phyloP scores from a whole-genome alignment of 2,797 vertebrate genomes.

The Arrhamphus sclerolepis region DNA sequence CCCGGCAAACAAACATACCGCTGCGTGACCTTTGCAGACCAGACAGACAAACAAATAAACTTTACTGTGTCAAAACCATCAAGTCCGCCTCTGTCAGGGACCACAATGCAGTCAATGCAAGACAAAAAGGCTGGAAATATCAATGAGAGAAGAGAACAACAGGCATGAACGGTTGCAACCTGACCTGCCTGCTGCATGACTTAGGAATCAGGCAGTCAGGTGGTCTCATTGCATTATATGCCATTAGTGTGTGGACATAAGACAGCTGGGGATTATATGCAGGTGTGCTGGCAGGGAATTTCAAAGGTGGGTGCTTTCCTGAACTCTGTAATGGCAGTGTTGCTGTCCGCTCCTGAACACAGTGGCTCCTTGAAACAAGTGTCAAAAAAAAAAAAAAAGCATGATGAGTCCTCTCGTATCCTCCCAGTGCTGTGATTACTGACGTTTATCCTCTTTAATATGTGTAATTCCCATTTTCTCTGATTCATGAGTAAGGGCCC shows the following conservation, averaged over 20 bases:
- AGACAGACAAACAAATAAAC: slow-evolving; percentile 79
- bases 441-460: slow-evolving; percentile 87
- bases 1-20: slow-evolving; percentile 71
- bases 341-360: slow-evolving; percentile 63
- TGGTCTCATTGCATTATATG: slow-evolving; percentile 13
- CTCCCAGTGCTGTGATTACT: slow-evolving; percentile 82
- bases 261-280: slow-evolving; percentile 46
- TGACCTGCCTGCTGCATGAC: slow-evolving; percentile 12
- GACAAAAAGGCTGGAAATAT: slow-evolving; percentile 60
- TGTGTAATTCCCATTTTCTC: slow-evolving; percentile 86
- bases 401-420: slow-evolving; percentile 79
- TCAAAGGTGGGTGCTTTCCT: slow-evolving; percentile 35
- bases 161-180: slow-evolving; percentile 32
- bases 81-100: slow-evolving; percentile 32
- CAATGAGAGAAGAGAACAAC: slow-evolving; percentile 43
- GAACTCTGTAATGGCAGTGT: slow-evolving; percentile 45
- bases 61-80: slow-evolving; percentile 57
- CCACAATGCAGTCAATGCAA: slow-evolving; percentile 39
- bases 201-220: slow-evolving; percentile 39
- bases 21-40: slow-evolving; percentile 70
- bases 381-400: slow-evolving; percentile 73
- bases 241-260: slow-evolving; percentile 8
- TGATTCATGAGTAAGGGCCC: slow-evolving; percentile 83
- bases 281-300: slow-evolving; percentile 45
- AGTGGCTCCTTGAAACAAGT: slow-evolving; percentile 72